Evolutionary conservation across 2,888 invertebrate genomes (phyloP).

Genomic region (Lochmaea capreae): DNA sequence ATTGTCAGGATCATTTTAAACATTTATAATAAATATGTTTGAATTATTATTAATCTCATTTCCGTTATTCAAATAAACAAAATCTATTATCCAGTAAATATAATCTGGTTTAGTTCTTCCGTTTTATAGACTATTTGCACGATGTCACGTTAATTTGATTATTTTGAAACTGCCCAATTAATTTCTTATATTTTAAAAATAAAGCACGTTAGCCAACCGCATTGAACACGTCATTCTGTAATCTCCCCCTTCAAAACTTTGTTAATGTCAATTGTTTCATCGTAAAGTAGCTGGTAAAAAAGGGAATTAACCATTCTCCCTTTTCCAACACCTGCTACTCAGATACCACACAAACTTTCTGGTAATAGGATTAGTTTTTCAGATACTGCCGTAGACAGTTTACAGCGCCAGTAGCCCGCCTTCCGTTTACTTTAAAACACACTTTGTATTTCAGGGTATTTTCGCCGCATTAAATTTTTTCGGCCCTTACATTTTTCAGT

Average conservation of each 20-base stretch:
- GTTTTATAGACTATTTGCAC: no score
- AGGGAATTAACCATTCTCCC: constrained; percentile 12
- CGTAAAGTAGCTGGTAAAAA: constrained; percentile 2
- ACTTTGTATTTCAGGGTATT: constrained; percentile 35
- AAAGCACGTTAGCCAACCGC: no score
- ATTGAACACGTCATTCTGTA: no score
- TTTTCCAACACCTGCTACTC: constrained; percentile 23
- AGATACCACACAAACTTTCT: constrained; percentile 15
- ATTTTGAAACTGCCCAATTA: no score
- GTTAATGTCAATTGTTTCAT: constrained; percentile 20
- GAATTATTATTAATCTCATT: no score
- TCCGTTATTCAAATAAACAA: no score
- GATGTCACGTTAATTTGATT: no score
- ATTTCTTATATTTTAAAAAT: no score
- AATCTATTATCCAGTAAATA: no score
- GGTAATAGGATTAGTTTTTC: constrained; percentile 37
- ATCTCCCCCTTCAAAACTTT: constrained; percentile 1
- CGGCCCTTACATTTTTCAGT: constrained; percentile 26
- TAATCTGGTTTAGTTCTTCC: no score
- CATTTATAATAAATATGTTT: no score
- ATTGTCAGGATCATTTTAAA: no score
- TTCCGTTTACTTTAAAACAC: constrained; percentile 25
- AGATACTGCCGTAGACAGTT: constrained; percentile 25
- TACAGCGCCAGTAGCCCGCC: neutral
- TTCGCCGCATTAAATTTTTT: constrained; percentile 35